A percentile compares a stretch with the other conserved stretches of the same genome.
Conservation (phyloP, 2,113 vertebrate genomes). For the Mustela nigripes region DNA sequence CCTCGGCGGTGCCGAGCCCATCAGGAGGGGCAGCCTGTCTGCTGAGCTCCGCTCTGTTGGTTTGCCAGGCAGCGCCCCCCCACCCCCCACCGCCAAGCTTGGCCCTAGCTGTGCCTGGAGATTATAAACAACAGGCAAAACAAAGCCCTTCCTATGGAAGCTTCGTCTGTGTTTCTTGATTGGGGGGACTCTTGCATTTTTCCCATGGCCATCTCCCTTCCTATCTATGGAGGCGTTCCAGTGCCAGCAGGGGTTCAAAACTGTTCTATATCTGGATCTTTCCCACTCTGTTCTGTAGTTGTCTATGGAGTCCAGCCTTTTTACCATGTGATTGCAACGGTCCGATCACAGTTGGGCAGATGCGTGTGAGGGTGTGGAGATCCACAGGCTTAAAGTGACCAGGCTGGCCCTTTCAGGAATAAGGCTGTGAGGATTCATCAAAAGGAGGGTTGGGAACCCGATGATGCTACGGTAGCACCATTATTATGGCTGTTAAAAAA, state of each 20-base stretch:
- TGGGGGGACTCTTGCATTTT: not conserved
- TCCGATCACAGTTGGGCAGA: not conserved
- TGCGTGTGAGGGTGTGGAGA: not conserved
- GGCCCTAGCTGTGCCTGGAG: not conserved
- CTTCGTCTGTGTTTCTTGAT: not conserved
- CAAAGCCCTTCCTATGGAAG: not conserved
- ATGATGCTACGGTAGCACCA: not conserved
- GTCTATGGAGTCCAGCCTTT: not conserved
- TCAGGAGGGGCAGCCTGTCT: not conserved
- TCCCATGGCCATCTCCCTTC: not conserved
- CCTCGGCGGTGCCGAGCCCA: too few species aligned
- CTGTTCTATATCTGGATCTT: not conserved
- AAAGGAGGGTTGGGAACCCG: not conserved
- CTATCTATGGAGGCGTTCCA: not conserved
- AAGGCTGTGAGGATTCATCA: not conserved
- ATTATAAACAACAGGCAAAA: not conserved
- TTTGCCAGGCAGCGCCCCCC: rapidly evolving
- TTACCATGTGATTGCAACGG: rapidly evolving
- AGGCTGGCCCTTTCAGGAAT: not conserved
- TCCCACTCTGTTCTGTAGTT: not conserved
- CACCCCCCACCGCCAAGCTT: too few species aligned
- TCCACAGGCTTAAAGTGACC: not conserved
- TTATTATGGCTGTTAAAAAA: not conserved
- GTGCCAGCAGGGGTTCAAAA: not conserved
- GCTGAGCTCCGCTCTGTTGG: not conserved